Conservation (phyloP, 2,113 vertebrate genomes). For the Porphyrio hochstetteri region DNA sequence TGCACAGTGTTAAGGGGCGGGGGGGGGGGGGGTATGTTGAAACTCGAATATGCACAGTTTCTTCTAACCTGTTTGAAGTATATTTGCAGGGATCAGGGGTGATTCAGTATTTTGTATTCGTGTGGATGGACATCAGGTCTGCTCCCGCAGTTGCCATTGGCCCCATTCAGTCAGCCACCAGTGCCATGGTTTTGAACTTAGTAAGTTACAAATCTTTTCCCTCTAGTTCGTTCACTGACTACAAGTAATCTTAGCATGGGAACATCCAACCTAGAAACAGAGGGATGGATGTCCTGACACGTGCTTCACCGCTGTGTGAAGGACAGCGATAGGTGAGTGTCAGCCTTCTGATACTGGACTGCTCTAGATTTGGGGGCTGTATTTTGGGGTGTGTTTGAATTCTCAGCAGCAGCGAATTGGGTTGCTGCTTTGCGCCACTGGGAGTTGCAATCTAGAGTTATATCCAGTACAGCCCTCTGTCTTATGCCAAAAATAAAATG, state of each 20-base stretch:
- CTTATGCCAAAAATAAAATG: constrained; percentile 32
- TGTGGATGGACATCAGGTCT: constrained; percentile 32
- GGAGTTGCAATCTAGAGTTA: neutral
- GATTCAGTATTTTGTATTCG: constrained; percentile 59
- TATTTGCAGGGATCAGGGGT: constrained; percentile 66
- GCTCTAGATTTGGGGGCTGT: neutral
- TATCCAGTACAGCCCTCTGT: neutral
- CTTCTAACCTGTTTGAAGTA: constrained; percentile 65
- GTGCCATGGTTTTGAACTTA: constrained; percentile 21
- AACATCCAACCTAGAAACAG: neutral
- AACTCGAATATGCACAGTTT: constrained; percentile 56
- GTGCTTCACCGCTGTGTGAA: neutral
- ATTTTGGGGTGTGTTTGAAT: neutral
- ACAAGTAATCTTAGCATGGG: neutral
- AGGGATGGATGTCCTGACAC: neutral
- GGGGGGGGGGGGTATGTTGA: neutral
- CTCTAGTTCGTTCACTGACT: neutral
- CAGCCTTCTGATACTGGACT: neutral
- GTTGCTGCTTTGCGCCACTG: neutral
- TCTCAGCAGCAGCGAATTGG: neutral
- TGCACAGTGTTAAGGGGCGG: constrained; percentile 69
- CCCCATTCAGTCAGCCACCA: neutral
- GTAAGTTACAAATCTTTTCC: neutral
- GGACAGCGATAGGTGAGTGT: neutral
- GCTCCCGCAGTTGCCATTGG: constrained; percentile 54